Evolutionary conservation across 1,140 invertebrate species (phyloP).

Genomic region (Solenopsis fugax): DNA sequence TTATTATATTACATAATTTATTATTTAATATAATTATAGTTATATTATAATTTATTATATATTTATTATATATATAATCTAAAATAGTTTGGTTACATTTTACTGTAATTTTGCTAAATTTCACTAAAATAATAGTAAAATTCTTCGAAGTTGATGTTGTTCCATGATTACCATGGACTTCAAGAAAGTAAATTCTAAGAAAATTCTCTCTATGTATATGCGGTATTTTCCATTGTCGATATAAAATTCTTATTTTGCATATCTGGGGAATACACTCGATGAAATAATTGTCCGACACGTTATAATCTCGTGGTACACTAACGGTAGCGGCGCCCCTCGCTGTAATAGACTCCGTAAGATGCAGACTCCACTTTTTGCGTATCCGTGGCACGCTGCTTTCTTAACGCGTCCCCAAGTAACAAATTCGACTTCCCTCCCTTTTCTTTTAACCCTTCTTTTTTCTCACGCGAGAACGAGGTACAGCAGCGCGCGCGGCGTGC

Average conservation of each 20-base stretch:
- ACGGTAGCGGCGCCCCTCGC: constrained; percentile 16
- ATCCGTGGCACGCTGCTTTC: constrained; percentile 41
- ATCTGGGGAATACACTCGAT: not conserved
- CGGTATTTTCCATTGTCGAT: too few relatives aligned
- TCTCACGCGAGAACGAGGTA: constrained; percentile 25
- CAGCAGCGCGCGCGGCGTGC: constrained; percentile 7
- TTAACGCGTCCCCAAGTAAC: constrained; percentile 23
- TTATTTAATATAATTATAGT: too few relatives aligned
- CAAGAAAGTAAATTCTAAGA: too few relatives aligned
- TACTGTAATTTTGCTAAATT: too few relatives aligned
- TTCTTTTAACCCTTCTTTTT: constrained; percentile 59
- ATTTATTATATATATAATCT: too few relatives aligned
- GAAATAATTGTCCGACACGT: constrained; percentile 7
- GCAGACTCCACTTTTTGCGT: constrained; percentile 25
- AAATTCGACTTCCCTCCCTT: constrained; percentile 46
- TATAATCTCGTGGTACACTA: not conserved
- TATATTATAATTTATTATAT: too few relatives aligned
- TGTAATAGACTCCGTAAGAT: constrained; percentile 6
- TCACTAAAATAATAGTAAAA: too few relatives aligned
- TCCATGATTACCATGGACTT: too few relatives aligned
- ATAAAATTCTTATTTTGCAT: not conserved
- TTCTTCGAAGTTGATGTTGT: too few relatives aligned
- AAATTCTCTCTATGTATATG: too few relatives aligned
- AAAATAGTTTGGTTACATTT: too few relatives aligned
- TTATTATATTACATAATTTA: too few relatives aligned